Base-by-base conservation (phyloP, 2,888 invertebrate genomes). In the Lottia gigantea region DNA sequence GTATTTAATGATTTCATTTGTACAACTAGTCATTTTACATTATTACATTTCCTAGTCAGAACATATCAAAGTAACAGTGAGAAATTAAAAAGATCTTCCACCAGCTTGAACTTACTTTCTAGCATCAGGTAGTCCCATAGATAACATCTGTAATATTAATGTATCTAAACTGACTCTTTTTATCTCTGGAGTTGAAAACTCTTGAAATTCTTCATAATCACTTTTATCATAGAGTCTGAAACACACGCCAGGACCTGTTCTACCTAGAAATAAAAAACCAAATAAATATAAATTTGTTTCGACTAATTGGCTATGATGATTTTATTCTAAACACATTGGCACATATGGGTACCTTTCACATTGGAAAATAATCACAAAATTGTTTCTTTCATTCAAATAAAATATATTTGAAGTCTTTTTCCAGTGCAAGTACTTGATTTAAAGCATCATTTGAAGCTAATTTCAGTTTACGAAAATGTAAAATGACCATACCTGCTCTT, bases 111-210 rank as follows among this genome's bases (percentile, higher is more conserved):
- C 79, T 72, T 78, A 87, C 86, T 83, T 85, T 69, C 96, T 91
- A 6, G 95, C 94, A 90, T 98, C 95, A 63, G 93, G 94, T 68
- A 99, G 91, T 0, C 98, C 98, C 90, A 99, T 92, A 0, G 97
- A 93, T 68, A 96, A 93, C 96, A 99, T 96, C 76, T 89, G 88
- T 55, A 99, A 90, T 1, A 98, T 89, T 45, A 98, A 91, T 0
- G 96, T 95, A 77, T 99, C 97, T 14, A 99, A 90, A 0, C 98
- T 97, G 0, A 98, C 97, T 66, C 98, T 91, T 81, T 95, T 95
- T 46, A 98, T 94, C 90, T 98, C 98, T 0, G 98, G 97, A 0
- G 95, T 94, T 2, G 96, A 94, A 88, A 94, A 98, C 7, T 93
- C 91, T 74, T 94, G 94, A 88, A 97, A 92, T 1, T 91, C 92